These are phyloP conservation scores for Peromyscus aztecus DNA, from an alignment of 2,797 vertebrate species.

Conservation along the genomic window DNA sequence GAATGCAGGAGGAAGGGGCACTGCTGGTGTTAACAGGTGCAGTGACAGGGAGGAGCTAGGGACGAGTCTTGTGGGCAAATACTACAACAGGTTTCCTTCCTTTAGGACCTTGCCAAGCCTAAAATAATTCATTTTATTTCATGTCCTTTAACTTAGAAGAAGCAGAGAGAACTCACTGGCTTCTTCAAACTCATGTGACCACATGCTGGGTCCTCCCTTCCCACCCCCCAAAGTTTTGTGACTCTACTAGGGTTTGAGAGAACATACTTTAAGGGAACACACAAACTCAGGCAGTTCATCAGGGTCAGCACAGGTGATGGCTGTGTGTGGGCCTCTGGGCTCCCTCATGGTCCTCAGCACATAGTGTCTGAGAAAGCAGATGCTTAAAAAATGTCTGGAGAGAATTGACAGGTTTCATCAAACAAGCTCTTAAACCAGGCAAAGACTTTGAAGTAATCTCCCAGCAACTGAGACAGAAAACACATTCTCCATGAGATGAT, in stretches of 20 bases:
- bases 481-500: background rate
- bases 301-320: rapidly evolving
- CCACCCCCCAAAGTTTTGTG: background rate
- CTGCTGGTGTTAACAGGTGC: rapidly evolving
- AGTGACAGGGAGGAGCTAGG: too few relatives aligned
- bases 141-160: background rate
- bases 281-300: background rate
- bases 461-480: background rate
- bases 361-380: background rate
- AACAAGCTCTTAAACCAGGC: background rate
- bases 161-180: background rate
- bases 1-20: background rate
- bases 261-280: background rate
- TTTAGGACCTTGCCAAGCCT: background rate
- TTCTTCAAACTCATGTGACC: background rate
- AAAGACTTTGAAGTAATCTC: background rate
- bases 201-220: rapidly evolving
- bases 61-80: background rate
- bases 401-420: background rate
- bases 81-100: background rate
- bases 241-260: background rate
- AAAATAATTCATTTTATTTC: background rate
- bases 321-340: background rate
- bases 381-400: background rate
- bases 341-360: background rate